Evolutionary conservation across 2,797 vertebrate genomes (phyloP).

Genomic region (Phaenicophaeus curvirostris): DNA sequence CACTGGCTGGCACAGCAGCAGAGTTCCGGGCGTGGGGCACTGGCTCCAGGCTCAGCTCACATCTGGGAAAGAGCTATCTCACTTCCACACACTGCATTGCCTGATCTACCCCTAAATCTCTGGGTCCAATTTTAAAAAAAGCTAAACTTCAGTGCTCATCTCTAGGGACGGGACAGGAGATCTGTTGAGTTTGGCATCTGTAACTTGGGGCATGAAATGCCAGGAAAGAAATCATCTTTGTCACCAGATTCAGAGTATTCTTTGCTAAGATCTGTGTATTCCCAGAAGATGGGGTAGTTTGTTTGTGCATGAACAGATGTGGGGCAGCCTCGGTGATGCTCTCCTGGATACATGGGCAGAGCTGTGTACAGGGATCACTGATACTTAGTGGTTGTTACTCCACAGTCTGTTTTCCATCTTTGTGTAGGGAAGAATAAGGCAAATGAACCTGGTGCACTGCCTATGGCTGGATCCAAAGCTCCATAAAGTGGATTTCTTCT

Average conservation of each 20-base stretch:
- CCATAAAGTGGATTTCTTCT: neutral
- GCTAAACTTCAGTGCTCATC: accelerated
- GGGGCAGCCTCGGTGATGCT: neutral
- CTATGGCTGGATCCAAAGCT: neutral
- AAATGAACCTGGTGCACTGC: neutral
- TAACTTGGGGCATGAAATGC: neutral
- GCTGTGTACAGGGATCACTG: neutral
- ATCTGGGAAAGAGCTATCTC: neutral
- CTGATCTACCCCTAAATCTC: neutral
- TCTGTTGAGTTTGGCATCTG: neutral
- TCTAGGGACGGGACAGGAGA: neutral
- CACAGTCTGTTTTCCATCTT: neutral
- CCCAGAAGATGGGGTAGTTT: accelerated
- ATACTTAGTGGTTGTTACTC: accelerated
- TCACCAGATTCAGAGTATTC: neutral
- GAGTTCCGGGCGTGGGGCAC: neutral
- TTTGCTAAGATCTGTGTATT: accelerated
- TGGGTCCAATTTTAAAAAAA: neutral
- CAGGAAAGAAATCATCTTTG: neutral
- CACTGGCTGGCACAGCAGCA: too few relatives aligned
- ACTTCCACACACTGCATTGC: accelerated
- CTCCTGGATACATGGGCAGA: accelerated
- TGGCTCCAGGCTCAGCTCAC: accelerated
- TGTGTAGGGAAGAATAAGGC: neutral
- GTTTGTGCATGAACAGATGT: neutral